Conservation (phyloP, 2,113 vertebrate species). For the Tragelaphus scriptus region DNA sequence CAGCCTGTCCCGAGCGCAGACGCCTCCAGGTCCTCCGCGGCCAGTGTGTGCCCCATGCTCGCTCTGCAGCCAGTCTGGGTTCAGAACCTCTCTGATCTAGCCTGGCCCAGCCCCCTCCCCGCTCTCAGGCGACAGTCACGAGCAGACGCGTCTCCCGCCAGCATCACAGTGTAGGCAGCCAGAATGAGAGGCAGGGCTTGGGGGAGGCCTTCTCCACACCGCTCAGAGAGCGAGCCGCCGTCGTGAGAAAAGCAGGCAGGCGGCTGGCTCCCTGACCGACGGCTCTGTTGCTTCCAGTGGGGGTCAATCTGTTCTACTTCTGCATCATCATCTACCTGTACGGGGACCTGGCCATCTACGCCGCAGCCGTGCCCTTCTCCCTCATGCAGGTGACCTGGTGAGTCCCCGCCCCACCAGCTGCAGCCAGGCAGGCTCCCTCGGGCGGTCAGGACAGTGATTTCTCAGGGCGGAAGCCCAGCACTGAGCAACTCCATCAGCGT, state of each 20-base stretch:
- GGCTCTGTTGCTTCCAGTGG: constrained; percentile 83
- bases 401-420: constrained; percentile 43
- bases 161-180: not conserved
- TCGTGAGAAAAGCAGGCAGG: accelerated
- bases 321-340: constrained; percentile 98
- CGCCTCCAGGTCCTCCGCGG: not conserved
- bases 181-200: not conserved
- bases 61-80: not conserved
- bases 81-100: not conserved
- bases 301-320: constrained; percentile 98
- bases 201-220: not conserved
- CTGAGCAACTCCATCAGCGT: accelerated
- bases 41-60: accelerated
- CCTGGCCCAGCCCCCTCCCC: not conserved
- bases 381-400: constrained; percentile 98
- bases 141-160: not conserved
- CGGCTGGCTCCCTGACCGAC: not conserved
- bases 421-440: not conserved
- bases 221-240: not conserved
- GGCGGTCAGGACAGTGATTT: accelerated
- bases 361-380: constrained; percentile 94
- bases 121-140: not conserved
- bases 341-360: constrained; percentile 98
- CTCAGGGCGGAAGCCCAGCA: accelerated
- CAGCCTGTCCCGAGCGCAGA: not conserved